A percentile compares a stretch with the other conserved stretches of the same genome.
These are phyloP conservation scores for Chironex yamaguchii DNA, from an alignment of 30 jellyfish, hydroid and myxozoan genomes.

Conservation along the genomic window DNA sequence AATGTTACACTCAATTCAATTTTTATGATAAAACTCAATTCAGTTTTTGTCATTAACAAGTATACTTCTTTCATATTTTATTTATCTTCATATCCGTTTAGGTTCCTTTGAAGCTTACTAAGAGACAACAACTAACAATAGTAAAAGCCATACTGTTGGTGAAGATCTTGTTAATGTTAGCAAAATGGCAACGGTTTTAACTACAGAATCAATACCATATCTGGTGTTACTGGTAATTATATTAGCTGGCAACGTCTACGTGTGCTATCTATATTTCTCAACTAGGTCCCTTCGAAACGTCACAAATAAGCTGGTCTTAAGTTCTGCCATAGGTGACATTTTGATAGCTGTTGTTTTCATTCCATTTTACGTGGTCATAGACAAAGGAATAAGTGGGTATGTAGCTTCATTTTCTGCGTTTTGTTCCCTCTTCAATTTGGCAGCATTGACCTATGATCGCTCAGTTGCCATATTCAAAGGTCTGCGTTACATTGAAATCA, in stretches of 20 bases:
- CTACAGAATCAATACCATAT: not conserved
- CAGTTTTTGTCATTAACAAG: too few species aligned
- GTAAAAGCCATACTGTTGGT: too few species aligned
- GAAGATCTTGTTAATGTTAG: too few species aligned
- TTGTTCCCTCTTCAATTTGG: constrained; percentile 62
- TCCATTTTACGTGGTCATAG: constrained; percentile 49
- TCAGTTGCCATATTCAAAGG: constrained; percentile 56
- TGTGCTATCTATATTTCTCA: constrained; percentile 49
- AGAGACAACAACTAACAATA: too few species aligned
- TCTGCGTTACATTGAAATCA: constrained; percentile 52
- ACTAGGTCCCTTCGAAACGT: constrained; percentile 21
- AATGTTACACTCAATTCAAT: too few species aligned
- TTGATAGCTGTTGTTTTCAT: constrained; percentile 55
- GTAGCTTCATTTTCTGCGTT: constrained; percentile 51
- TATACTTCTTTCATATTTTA: too few species aligned
- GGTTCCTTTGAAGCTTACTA: too few species aligned
- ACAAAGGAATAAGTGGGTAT: constrained; percentile 33
- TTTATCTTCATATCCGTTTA: too few species aligned
- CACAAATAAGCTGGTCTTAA: constrained; percentile 56
- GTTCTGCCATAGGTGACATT: constrained; percentile 63
- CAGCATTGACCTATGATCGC: constrained; percentile 72
- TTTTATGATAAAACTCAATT: too few species aligned
- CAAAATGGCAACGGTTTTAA: not conserved
- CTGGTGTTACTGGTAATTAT: constrained; percentile 12
- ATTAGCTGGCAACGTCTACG: constrained; percentile 55